Evolutionary conservation across 2,797 vertebrate genomes (phyloP), one percentile per base, ranked within the genome.

Genomic region (Xiphophorus birchmanni): DNA sequence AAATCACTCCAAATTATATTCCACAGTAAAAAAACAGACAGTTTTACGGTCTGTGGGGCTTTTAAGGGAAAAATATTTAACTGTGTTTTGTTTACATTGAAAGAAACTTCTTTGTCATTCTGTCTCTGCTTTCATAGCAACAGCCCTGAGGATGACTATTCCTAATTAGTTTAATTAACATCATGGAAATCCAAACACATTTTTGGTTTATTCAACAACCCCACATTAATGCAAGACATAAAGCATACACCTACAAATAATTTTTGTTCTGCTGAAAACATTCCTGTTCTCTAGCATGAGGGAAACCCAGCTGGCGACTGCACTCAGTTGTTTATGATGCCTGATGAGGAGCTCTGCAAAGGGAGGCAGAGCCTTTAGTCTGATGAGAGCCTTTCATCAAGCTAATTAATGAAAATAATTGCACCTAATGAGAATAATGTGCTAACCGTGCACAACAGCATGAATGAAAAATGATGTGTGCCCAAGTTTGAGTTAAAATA

Each of bases 391-490:
- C 73, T 80, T 83, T 90, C 81, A 81, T 87, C 65, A 67, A 67
- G 76, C 80, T 83, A 84, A 89, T 90, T 82, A 87, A 90, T 88
- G 56, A 83, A 88, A 74, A 40, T 76, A 69, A 88, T 90, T 81
- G 81, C 18, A 81, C 23, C 84, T 84, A 85, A 88, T 76, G 75
- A 86, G 82, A 85, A 56, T 60, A 23, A 18, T 32, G 76, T 77
- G 52, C n/a, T 75, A 74, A 74, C 44, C 2, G 21, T 32, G 44
- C 0, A 1, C 56, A 56, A 56, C 65, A 76, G 58, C n/a, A 35
- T 48, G 82, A 81, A 89, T 77, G 75, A 81, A 84, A 48, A 80
- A 79, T 50, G 21, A 26, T 54, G 45, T 56, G 60, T 80, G 48
- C 83, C 78, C 80, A 73, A 23, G 74, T 79, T 47, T 74, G 37